Evolutionary conservation across 2,113 vertebrate species (phyloP).

Genomic region (Lepus europaeus): DNA sequence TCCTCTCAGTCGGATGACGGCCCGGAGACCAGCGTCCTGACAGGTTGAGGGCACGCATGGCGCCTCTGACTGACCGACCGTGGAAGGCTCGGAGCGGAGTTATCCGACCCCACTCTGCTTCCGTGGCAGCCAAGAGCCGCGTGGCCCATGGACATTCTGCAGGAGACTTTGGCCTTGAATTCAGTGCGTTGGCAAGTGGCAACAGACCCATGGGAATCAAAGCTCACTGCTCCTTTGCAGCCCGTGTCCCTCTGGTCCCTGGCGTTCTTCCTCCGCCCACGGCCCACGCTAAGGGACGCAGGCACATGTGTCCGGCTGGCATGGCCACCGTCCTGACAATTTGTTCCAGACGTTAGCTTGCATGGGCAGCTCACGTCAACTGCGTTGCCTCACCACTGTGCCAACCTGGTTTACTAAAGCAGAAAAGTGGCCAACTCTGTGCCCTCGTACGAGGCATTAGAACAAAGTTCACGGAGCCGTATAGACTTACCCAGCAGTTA

Average conservation of each 20-base stretch:
- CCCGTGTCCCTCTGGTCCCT: not conserved
- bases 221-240: not conserved
- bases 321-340: not conserved
- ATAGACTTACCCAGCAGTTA: not conserved
- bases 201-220: rapidly evolving
- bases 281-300: not conserved
- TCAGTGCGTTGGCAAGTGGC: not conserved
- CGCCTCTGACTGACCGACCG: rapidly evolving
- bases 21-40: not conserved
- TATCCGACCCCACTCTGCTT: not conserved
- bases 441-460: not conserved
- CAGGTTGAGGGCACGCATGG: not conserved
- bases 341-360: not conserved
- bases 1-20: not conserved
- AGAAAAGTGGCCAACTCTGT: rapidly evolving
- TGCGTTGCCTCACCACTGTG: not conserved
- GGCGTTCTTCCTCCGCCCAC: not conserved
- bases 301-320: not conserved
- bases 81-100: not conserved
- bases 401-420: not conserved
- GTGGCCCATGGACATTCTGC: not conserved
- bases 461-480: not conserved
- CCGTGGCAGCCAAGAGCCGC: not conserved
- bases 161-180: not conserved
- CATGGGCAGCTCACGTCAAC: not conserved